These are phyloP conservation scores for Chrysemys picta DNA, from an alignment of 2,113 vertebrate species.

Conservation along the genomic window DNA sequence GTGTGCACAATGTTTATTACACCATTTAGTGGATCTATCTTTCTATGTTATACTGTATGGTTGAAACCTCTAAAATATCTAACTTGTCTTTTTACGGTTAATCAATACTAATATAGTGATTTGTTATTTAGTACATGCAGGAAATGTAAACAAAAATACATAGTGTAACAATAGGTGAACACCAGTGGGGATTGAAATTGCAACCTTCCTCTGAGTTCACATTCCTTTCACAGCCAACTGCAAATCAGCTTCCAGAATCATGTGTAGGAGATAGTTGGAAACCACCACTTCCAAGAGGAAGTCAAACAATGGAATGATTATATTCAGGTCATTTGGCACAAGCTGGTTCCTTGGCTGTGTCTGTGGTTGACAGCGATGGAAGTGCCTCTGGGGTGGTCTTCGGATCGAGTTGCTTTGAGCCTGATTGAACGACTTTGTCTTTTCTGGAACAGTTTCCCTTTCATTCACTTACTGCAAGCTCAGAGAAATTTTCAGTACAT, in stretches of 20 bases:
- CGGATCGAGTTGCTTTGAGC: not conserved
- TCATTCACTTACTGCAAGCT: conserved; percentile 17
- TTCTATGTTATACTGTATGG: not conserved
- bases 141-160: not conserved
- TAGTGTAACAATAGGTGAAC: not conserved
- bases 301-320: conserved; percentile 11
- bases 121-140: not conserved
- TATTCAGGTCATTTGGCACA: not conserved
- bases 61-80: not conserved
- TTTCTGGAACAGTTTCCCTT: conserved; percentile 20
- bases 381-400: not conserved
- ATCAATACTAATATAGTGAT: not conserved
- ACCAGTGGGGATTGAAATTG: not conserved
- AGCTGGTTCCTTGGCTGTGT: not conserved
- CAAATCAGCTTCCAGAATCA: not conserved
- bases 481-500: conserved; percentile 3
- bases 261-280: not conserved
- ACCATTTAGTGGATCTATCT: not conserved
- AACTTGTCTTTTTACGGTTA: not conserved
- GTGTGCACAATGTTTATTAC: not conserved
- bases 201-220: not conserved
- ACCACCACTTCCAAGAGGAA: not conserved
- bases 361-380: not conserved
- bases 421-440: conserved; percentile 4
- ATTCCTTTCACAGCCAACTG: not conserved